Conservation (phyloP, 2,113 vertebrate genomes). For the Rostratula benghalensis region DNA sequence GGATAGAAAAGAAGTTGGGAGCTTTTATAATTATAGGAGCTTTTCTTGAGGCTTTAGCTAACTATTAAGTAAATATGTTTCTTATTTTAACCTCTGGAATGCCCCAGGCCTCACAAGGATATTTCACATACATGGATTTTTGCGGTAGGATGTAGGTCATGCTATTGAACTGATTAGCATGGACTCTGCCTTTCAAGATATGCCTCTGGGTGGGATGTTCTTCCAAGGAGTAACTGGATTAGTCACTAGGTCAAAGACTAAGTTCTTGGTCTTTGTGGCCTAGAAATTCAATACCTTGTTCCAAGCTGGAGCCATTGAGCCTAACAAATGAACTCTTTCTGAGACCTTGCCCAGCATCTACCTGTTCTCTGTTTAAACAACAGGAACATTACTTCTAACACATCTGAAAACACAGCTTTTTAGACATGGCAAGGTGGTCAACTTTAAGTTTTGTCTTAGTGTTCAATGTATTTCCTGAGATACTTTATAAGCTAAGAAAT, state of each 20-base stretch:
- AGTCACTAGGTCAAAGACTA: constrained; percentile 51
- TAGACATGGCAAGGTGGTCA: not conserved
- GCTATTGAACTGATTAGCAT: constrained; percentile 39
- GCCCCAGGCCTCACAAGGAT: constrained; percentile 12
- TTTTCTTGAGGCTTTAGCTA: constrained; percentile 54
- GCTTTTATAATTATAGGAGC: constrained; percentile 48
- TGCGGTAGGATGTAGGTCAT: constrained; percentile 53
- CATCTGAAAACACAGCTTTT: not conserved
- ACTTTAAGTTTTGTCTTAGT: not conserved
- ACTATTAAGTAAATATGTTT: constrained; percentile 62
- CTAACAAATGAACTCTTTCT: not conserved
- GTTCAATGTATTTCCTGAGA: not conserved
- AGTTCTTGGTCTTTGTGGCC: not conserved
- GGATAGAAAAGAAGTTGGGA: constrained; percentile 4
- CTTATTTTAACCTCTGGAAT: constrained; percentile 68
- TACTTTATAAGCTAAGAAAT: constrained; percentile 9
- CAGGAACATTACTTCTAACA: not conserved
- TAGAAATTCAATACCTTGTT: constrained; percentile 33
- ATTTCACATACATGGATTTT: constrained; percentile 40
- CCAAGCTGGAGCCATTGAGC: not conserved
- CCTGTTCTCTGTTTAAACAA: not conserved
- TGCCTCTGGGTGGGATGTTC: constrained; percentile 48
- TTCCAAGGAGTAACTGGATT: constrained; percentile 55
- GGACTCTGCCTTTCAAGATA: constrained; percentile 44
- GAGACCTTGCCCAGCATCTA: not conserved